Evolutionary conservation across 2,113 vertebrate species (phyloP), one percentile per base, ranked within the genome.

Genomic region (Cyanoderma ruficeps): DNA sequence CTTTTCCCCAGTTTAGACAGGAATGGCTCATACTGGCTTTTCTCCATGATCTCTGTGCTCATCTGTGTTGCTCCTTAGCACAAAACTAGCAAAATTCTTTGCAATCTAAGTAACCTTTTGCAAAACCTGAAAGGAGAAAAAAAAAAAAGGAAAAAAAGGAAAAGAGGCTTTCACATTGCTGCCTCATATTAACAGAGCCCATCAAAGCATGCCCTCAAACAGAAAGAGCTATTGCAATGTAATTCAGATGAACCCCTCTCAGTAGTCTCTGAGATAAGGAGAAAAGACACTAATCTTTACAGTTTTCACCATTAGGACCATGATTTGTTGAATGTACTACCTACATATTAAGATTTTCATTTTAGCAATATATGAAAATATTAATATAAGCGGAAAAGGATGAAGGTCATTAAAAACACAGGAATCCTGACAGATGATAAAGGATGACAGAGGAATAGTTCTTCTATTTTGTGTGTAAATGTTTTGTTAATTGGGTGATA

Each of bases 381-480:
- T 63, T 53, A 81, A 55, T 50, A 1, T 35, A 71, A 89, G 33
- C 61, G 33, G 42, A 55, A 84, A 78, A 87, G 17, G 22, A 71
- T 41, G 22, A 75, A 6, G 24, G 20, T 87, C n/a, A 69, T 68
- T 74, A 85, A 64, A 87, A 93, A 19, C 60, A 59, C 31, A 76
- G 46, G 70, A 82, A 78, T 77, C 71, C 84, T 91, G 47, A 81
- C 44, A 94, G 25, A 71, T 75, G 20, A 60, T 44, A 56, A 87
- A 79, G 57, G 47, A 75, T 47, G 49, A 67, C 23, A 70, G 33
- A 68, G 25, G 9, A 78, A 22, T 44, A 82, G 79, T 75, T 84
- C 37, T 64, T 77, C 39, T 87, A 6, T 87, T 87, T 76, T 68
- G 82, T 67, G 57, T 52, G 15, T 63, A 52, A 1, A 3, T 5